Evolutionary conservation across 2,113 vertebrate genomes (phyloP).

Genomic region (Thamnaconus septentrionalis): DNA sequence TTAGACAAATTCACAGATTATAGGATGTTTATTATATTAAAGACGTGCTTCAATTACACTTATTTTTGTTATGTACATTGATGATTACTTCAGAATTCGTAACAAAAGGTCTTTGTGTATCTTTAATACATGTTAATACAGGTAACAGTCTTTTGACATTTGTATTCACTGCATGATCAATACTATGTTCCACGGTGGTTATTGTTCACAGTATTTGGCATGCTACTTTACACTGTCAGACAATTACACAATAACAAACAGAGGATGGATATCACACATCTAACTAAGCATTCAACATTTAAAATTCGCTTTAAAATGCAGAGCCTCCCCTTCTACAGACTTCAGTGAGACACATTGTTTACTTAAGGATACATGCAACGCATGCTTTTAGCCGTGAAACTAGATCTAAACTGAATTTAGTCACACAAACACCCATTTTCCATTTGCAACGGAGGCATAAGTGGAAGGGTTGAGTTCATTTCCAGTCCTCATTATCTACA

Average conservation of each 20-base stretch:
- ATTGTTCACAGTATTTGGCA: slow-evolving; percentile 32
- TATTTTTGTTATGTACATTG: neutral
- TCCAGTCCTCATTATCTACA: neutral
- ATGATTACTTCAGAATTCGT: too few species aligned
- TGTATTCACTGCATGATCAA: slow-evolving; percentile 14
- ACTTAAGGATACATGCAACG: too few species aligned
- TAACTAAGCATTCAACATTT: too few species aligned
- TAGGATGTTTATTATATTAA: slow-evolving; percentile 35
- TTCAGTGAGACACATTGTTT: too few species aligned
- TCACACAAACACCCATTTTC: neutral
- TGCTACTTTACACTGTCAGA: slow-evolving; percentile 33
- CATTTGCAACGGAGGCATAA: slow-evolving; percentile 1
- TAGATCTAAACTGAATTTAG: too few species aligned
- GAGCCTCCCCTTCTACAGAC: too few species aligned
- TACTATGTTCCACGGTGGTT: slow-evolving; percentile 23
- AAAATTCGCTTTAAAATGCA: too few species aligned
- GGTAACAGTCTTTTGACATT: slow-evolving; percentile 1
- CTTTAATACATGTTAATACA: too few species aligned
- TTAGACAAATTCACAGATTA: neutral
- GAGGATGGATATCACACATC: neutral
- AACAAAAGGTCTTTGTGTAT: too few species aligned
- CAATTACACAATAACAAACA: slow-evolving; percentile 12
- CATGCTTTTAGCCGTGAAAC: too few species aligned
- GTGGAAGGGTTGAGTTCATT: neutral
- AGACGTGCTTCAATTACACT: neutral